Evolutionary conservation across 2,888 invertebrate genomes (phyloP).

Genomic region (Drosophila algonquin): DNA sequence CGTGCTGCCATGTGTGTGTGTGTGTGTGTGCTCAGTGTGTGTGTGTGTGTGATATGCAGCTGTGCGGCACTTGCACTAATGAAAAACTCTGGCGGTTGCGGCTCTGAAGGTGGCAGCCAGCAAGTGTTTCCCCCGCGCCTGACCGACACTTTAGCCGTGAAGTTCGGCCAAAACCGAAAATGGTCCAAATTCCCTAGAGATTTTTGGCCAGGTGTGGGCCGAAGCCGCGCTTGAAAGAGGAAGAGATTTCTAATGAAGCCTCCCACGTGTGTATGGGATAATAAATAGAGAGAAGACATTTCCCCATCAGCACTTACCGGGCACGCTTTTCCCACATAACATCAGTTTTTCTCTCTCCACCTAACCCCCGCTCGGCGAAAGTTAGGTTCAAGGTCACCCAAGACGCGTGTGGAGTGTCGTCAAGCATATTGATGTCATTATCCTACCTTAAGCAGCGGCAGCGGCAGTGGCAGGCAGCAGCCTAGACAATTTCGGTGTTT

Average conservation of each 20-base stretch:
- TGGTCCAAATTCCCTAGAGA: constrained; percentile 18
- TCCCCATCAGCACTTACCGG: constrained; percentile 9
- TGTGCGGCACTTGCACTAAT: constrained; percentile 73
- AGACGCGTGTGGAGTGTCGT: constrained; percentile 22
- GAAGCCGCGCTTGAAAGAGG: background rate
- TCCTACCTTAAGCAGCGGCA: constrained; percentile 41
- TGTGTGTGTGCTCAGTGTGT: constrained; percentile 23
- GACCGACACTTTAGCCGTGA: background rate
- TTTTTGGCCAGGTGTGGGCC: background rate
- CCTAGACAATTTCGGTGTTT: constrained; percentile 53
- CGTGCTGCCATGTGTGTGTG: constrained; percentile 42
- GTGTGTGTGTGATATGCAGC: constrained; percentile 37
- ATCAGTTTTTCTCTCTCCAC: background rate
- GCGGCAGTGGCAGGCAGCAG: constrained; percentile 4
- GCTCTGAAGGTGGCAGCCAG: constrained; percentile 21
- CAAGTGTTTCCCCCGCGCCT: background rate
- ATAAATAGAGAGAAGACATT: background rate
- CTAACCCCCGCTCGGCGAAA: background rate
- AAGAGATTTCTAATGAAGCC: constrained; percentile 27
- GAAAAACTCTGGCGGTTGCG: constrained; percentile 65
- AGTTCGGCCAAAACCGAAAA: constrained; percentile 4
- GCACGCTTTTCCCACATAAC: background rate
- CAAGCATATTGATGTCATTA: constrained; percentile 55
- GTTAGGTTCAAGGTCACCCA: constrained; percentile 40
- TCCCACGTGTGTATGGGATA: background rate